These are phyloP conservation scores for Takifugu ocellatus DNA, from an alignment of 2,797 vertebrate species.

Conservation along the genomic window DNA sequence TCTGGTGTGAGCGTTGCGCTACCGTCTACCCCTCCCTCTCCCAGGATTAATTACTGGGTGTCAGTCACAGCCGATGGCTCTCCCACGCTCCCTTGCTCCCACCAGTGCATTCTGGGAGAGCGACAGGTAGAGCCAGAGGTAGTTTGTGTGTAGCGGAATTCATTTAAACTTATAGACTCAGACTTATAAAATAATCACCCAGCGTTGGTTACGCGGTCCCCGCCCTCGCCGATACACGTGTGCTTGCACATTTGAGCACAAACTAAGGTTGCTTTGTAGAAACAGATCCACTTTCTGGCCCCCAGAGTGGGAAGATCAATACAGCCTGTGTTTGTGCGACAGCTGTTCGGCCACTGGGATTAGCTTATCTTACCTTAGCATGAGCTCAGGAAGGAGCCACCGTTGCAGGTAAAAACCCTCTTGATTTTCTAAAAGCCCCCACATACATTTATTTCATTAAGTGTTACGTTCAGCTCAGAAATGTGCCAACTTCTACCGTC, in stretches of 20 bases:
- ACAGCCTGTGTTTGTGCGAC: background rate
- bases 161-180: constrained; percentile 39
- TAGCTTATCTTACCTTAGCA: background rate
- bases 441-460: too few species aligned
- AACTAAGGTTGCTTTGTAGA: background rate
- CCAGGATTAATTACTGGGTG: constrained; percentile 70
- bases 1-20: constrained; percentile 29
- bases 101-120: constrained; percentile 59
- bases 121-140: constrained; percentile 63
- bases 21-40: constrained; percentile 44
- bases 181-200: constrained; percentile 7
- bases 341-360: background rate
- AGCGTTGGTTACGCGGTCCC: background rate
- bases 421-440: too few species aligned
- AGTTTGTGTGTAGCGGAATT: constrained; percentile 32
- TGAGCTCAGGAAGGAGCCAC: background rate
- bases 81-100: constrained; percentile 66
- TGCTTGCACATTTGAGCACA: background rate
- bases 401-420: background rate
- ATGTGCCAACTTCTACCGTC: constrained; percentile 25
- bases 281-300: background rate
- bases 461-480: constrained; percentile 20
- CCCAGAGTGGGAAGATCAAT: background rate
- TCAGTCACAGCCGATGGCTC: constrained; percentile 71
- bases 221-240: background rate